Base-by-base conservation (phyloP, 2,888 invertebrate species). In the Meiosimyza decipiens region DNA sequence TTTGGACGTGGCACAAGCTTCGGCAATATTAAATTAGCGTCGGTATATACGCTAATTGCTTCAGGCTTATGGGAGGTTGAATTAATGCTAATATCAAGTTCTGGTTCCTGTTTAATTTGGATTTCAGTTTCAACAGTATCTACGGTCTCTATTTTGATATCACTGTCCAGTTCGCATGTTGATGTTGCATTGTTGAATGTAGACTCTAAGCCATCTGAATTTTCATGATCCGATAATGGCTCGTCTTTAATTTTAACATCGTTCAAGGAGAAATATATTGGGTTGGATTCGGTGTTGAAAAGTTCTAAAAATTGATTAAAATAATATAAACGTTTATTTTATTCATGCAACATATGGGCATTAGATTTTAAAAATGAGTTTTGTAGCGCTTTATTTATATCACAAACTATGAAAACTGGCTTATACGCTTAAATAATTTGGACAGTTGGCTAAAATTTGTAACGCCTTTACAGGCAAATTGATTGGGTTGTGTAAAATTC, bases 161-260 rank as follows among this genome's bases (percentile, higher is more conserved):
- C 13, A 12, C 16, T 13, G 7, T 57, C 12, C 2, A 57, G 13
- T 13, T 22, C 13, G 16, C 9, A 7, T 11, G 18, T 55, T 16
- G 59, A 49, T 57, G 57, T 59, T 7, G 50, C 57, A 68, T 68
- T 59, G 6, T 57, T 49, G 13, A 22, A 22, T 16, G 28, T n/a
- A 9, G 68, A 59, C 6, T 69, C 50, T 12, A 47, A 28, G 28
- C 49, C 59, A 50, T 69, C 68, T 16, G 15, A 22, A 71, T 66
- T 69, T 63, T 73, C 73, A 33, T 69, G 50, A 65, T 73, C 73
- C 57, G 75, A 75, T 9, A 65, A 55, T 65, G 77, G 77, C 66
- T 78, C 78, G 71, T 77, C 75, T 62, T 78, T 78, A 59, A 78
- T 78, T 76, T 75, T 67, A 18, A 77, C 55, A 49, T 74, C 74